Conservation (phyloP, 2,888 invertebrate genomes). For the Crossocerus cetratus region DNA sequence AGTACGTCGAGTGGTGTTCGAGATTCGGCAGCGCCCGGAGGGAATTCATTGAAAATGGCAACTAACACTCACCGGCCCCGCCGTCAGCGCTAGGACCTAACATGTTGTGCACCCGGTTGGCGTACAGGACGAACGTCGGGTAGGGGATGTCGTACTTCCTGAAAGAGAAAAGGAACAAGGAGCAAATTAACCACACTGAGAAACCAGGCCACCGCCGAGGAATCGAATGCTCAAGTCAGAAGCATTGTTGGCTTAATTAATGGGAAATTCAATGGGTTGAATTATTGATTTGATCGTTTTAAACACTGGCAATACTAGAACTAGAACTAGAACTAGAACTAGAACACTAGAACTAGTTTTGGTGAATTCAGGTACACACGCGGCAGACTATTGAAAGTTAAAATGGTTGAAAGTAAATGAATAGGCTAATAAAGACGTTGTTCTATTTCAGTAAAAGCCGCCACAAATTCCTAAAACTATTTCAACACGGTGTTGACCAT, state of each 20-base stretch:
- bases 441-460: no score
- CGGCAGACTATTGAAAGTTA: no score
- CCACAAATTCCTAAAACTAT: no score
- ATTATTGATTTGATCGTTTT: neutral
- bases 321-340: no score
- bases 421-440: no score
- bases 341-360: no score
- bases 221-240: neutral
- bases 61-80: conserved; percentile 86
- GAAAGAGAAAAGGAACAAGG: conserved; percentile 53
- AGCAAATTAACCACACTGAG: neutral
- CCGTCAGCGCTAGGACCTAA: conserved; percentile 94
- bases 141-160: conserved; percentile 96
- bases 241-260: conserved; percentile 25
- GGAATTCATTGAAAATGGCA: conserved; percentile 54
- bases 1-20: conserved; percentile 2
- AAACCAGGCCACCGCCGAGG: neutral
- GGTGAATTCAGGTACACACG: no score
- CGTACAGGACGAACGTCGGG: conserved; percentile 95
- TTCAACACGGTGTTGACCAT: no score
- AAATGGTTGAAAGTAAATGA: no score
- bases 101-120: conserved; percentile 96
- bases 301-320: no score
- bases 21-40: conserved; percentile 39
- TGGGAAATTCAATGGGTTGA: conserved; percentile 27